Base-by-base conservation (phyloP, 2,113 vertebrate genomes). In the Muntiacus reevesi region DNA sequence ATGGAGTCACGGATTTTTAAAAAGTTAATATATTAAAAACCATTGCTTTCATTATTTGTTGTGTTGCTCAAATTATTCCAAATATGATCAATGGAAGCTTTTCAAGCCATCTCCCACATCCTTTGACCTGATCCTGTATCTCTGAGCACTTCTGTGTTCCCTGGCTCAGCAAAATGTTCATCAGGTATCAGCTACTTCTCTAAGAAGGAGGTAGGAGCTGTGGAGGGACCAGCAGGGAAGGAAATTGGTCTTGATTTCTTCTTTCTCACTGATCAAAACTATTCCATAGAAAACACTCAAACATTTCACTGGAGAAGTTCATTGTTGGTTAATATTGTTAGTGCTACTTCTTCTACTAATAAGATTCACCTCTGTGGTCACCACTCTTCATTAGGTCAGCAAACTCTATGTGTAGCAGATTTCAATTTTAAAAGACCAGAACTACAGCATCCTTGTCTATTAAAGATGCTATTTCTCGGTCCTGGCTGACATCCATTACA, bases 401-500 rank as follows among this genome's bases (percentile, higher is more conserved):
- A 93, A 95, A 87, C 40, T 91, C 79, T 82, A 92, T 64, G 40
- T 76, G 33, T 23, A 23, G 21, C 30, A 57, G 78, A 94, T 95
- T 93, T 97, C 45, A 52, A 28, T 85, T 97, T 96, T 86, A 64
- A 93, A 95, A 95, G 62, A 87, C 74, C 30, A 76, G 45, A 85
- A 84, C 47, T 89, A 30, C 19, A 87, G n/a, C 55, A 43, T 92
- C 60, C 54, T 60, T 89, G 95, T 97, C 33, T 87, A 88, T 21
- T 92, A 74, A 96, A 93, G 76, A 88, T 88, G 62, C 45, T 95
- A 82, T 96, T 92, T 96, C 64, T 57, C 57, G 87, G 43, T 47
- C 45, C 87, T 97, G 97, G 90, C 82, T 88, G 81, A 64, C 90
- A 97, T 90, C 94, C 96, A 96, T 95, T 94, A 57, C 96, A 96